Base-by-base conservation (phyloP, 2,113 vertebrate genomes). In the Stigmatopora nigra region DNA sequence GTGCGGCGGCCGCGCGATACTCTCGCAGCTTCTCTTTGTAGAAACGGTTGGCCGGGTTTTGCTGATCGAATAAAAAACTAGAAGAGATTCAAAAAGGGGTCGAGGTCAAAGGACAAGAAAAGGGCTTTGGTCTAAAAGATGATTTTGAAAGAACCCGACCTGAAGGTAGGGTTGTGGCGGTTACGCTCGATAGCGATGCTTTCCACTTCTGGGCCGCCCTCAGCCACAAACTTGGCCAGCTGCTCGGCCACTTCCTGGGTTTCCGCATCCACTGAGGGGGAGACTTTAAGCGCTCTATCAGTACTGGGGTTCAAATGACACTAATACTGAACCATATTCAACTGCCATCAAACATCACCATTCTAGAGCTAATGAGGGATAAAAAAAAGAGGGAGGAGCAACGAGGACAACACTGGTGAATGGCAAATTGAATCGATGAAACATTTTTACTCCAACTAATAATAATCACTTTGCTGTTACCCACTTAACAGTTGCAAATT, bases 261-360 rank as follows among this genome's bases (percentile, higher is more conserved):
- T 83, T 95, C 94, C 81, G 91, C 87, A 8, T 97, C 96, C 90
- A 94, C 96, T 96, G 94, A 91, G 93, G 94, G 92, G 92, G 92
- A 96, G 93, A 97, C 94, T 98, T 98, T 95, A 98, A 98, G 95
- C 92, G 95, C 92, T 90, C 93, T 94, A 93, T 97, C 92, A 97
- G 93, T 96, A 95, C 92, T 92, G 90, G 88, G 83, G 87, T 88
- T 92, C 94, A 93, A 95, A 90, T 93, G 93, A 94, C 90, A 92
- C 93, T 93, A 93, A 92, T 91, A 95, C 87, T 91, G 85, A 83
- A 88, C 79, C 82, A 86, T 85, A 85, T 70, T 87, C 88, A 92
- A 91, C 85, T 91, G 90, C 91, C 93, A 92, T 90, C 88, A 91
- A 69, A 85, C 88, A 88, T 82, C 88, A 88, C 82, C 90, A 91